Conservation (phyloP, 2,888 invertebrate species). For the Himalopsyche tibetana region DNA sequence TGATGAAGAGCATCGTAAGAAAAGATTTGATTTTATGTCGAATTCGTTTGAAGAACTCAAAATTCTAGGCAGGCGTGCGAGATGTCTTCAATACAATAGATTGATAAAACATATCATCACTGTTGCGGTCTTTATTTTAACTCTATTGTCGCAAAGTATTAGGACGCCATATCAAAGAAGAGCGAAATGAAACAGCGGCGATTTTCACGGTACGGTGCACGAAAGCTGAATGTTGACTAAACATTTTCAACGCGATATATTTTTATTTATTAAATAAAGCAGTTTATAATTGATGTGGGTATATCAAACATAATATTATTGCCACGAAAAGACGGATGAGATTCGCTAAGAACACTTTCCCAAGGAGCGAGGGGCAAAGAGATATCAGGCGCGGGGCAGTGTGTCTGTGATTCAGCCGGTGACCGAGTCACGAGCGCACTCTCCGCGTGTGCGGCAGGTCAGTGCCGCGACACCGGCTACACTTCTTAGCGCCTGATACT, state of each 20-base stretch:
- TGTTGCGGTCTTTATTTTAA: neutral
- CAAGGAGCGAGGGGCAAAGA: constrained; percentile 33
- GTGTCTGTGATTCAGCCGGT: constrained; percentile 65
- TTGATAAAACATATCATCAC: too few relatives aligned
- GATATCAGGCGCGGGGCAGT: constrained; percentile 59
- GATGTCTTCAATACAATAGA: too few relatives aligned
- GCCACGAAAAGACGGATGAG: too few relatives aligned
- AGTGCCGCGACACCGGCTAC: constrained; percentile 56
- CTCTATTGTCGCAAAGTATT: constrained; percentile 45
- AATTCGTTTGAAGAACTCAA: too few relatives aligned
- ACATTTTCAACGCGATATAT: neutral
- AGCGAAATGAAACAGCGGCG: neutral
- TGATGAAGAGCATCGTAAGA: too few relatives aligned
- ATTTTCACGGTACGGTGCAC: neutral
- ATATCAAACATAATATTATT: too few relatives aligned
- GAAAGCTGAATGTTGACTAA: neutral
- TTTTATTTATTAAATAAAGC: neutral
- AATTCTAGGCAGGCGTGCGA: too few relatives aligned
- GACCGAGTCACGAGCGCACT: constrained; percentile 64
- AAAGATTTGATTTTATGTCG: too few relatives aligned
- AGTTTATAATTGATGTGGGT: too few relatives aligned
- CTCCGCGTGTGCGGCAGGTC: constrained; percentile 64
- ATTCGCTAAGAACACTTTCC: neutral
- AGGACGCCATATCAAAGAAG: constrained; percentile 58
- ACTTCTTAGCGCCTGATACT: constrained; percentile 54